phyloP scores from a whole-genome alignment of 2,113 vertebrate genomes.

The Scomber scombrus region DNA sequence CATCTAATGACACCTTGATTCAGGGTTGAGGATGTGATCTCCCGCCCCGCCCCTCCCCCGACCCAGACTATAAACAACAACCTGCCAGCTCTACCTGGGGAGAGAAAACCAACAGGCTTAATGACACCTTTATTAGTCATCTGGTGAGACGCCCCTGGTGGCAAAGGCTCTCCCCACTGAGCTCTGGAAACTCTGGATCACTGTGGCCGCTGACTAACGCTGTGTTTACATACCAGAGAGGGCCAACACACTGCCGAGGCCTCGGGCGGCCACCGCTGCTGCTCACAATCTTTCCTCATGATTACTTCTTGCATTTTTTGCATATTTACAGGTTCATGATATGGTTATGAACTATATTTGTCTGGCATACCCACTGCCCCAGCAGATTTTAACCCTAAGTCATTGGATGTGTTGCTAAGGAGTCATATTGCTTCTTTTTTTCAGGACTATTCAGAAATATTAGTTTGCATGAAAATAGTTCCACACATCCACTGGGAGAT shows the following conservation, averaged over 20 bases:
- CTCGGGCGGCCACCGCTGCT: not conserved
- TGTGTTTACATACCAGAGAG: slow-evolving; percentile 78
- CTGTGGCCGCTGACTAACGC: slow-evolving; percentile 64
- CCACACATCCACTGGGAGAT: too few relatives aligned
- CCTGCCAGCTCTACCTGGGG: slow-evolving; percentile 68
- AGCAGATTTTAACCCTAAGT: too few relatives aligned
- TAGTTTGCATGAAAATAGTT: too few relatives aligned
- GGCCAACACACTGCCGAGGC: slow-evolving; percentile 34
- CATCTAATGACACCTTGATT: slow-evolving; percentile 62
- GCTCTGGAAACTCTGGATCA: slow-evolving; percentile 83
- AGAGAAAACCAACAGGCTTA: slow-evolving; percentile 66
- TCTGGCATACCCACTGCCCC: too few relatives aligned
- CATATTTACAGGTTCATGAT: too few relatives aligned
- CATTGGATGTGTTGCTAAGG: too few relatives aligned
- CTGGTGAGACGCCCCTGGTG: slow-evolving; percentile 66
- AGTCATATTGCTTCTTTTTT: too few relatives aligned
- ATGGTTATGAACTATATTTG: too few relatives aligned
- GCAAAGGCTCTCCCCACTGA: slow-evolving; percentile 64
- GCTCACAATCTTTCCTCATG: not conserved
- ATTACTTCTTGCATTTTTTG: too few relatives aligned
- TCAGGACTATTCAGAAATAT: too few relatives aligned
- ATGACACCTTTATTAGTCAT: slow-evolving; percentile 76
- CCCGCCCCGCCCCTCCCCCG: not conserved
- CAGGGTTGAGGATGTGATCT: slow-evolving; percentile 55
- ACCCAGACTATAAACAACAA: slow-evolving; percentile 69